A percentile compares a stretch with the other conserved stretches of the same genome.
Evolutionary conservation across 2,113 vertebrate genomes (phyloP).

Genomic region (Aspiorhynchus laticeps): DNA sequence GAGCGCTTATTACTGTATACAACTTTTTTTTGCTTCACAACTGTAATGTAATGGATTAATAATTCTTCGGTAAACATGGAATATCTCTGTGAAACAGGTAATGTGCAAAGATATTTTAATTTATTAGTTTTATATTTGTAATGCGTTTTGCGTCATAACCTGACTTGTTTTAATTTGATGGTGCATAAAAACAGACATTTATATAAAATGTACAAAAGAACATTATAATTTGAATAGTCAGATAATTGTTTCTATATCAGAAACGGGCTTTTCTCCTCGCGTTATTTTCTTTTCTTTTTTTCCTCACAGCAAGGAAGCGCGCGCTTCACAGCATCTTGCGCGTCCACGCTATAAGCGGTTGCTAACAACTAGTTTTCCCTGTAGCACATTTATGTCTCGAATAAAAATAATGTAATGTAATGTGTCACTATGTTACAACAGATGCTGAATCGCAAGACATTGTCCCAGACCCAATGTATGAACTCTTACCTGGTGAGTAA

Average conservation of each 20-base stretch:
- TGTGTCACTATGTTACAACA: neutral
- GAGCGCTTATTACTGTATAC: neutral
- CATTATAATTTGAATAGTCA: neutral
- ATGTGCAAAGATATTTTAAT: neutral
- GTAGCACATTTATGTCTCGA: neutral
- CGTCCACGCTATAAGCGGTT: neutral
- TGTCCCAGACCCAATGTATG: neutral
- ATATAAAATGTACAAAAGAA: neutral
- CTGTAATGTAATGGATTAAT: neutral
- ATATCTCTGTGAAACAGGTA: neutral
- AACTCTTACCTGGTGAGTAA: conserved; percentile 44
- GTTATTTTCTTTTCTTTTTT: neutral
- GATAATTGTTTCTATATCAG: neutral
- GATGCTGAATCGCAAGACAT: neutral
- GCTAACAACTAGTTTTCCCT: neutral
- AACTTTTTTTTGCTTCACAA: neutral
- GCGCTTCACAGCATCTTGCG: neutral
- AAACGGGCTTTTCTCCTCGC: neutral
- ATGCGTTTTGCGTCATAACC: neutral
- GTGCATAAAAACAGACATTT: neutral
- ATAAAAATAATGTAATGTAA: neutral
- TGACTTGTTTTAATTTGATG: neutral
- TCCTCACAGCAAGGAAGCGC: no score
- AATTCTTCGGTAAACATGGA: neutral
- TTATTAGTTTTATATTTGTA: neutral